Evolutionary conservation across 2,797 vertebrate species (phyloP).

Genomic region (Notamacropus eugenii): DNA sequence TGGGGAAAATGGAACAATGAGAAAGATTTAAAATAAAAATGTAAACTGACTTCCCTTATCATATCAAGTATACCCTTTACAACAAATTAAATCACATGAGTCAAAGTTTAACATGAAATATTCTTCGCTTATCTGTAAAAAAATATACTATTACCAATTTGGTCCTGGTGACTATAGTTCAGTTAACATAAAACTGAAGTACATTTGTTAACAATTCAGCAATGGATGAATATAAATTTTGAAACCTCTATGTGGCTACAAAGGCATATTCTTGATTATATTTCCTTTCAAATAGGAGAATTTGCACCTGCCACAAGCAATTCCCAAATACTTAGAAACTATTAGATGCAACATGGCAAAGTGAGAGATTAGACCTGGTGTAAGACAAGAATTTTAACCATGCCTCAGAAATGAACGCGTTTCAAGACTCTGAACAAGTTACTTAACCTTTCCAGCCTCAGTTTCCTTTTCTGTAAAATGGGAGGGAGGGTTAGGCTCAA

Average conservation of each 20-base stretch:
- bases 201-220: not conserved
- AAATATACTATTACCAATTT: not conserved
- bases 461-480: no score
- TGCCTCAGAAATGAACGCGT: not conserved
- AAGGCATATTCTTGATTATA: not conserved
- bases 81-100: not conserved
- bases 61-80: not conserved
- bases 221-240: not conserved
- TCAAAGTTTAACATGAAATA: not conserved
- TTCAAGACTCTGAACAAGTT: not conserved
- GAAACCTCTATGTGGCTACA: not conserved
- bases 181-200: not conserved
- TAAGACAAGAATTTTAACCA: not conserved
- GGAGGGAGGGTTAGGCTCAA: no score
- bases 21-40: not conserved
- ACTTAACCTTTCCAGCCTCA: no score
- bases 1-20: not conserved
- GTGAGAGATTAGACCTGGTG: not conserved
- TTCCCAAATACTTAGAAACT: not conserved
- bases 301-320: not conserved
- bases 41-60: not conserved
- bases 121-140: not conserved
- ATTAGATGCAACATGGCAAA: not conserved
- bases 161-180: no score
- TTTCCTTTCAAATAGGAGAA: not conserved